Evolutionary conservation across 2,113 vertebrate species (phyloP).

Genomic region (Cephalopterus ornatus): DNA sequence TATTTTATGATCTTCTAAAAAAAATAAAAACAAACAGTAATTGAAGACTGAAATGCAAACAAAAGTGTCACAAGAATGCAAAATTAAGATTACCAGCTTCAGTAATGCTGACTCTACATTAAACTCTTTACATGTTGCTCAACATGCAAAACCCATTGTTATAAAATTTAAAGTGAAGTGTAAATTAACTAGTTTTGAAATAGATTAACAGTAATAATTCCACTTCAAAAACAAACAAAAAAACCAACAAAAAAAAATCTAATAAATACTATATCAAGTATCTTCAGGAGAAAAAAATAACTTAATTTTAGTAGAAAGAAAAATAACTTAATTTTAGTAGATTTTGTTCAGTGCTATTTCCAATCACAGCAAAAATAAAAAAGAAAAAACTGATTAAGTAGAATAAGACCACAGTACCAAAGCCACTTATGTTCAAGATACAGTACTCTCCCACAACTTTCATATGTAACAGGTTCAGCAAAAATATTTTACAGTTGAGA

Average conservation of each 20-base stretch:
- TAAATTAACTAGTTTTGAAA: conserved; percentile 63
- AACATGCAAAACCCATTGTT: conserved; percentile 50
- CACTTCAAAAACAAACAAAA: conserved; percentile 46
- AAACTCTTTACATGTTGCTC: conserved; percentile 47
- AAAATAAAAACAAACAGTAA: not conserved
- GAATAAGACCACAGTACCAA: conserved; percentile 72
- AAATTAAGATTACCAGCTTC: conserved; percentile 53
- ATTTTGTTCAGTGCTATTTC: conserved; percentile 70
- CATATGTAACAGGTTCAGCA: conserved; percentile 69
- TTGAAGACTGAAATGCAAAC: conserved; percentile 55
- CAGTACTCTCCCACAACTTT: conserved; percentile 61
- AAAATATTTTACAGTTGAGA: conserved; percentile 66
- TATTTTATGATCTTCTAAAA: conserved; percentile 10
- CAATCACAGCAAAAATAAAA: conserved; percentile 52
- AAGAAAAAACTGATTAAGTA: conserved; percentile 52
- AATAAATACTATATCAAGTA: conserved; percentile 78
- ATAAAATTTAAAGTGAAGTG: conserved; percentile 57
- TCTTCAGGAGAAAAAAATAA: conserved; percentile 74
- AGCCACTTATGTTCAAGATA: conserved; percentile 64
- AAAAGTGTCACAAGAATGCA: conserved; percentile 39
- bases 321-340: conserved; percentile 69
- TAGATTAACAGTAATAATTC: conserved; percentile 69
- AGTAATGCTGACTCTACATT: conserved; percentile 42
- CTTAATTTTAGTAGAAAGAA: conserved; percentile 71
- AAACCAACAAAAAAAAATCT: not conserved